Conservation (phyloP, 2,888 invertebrate genomes). For the Pseudoips prasinana region DNA sequence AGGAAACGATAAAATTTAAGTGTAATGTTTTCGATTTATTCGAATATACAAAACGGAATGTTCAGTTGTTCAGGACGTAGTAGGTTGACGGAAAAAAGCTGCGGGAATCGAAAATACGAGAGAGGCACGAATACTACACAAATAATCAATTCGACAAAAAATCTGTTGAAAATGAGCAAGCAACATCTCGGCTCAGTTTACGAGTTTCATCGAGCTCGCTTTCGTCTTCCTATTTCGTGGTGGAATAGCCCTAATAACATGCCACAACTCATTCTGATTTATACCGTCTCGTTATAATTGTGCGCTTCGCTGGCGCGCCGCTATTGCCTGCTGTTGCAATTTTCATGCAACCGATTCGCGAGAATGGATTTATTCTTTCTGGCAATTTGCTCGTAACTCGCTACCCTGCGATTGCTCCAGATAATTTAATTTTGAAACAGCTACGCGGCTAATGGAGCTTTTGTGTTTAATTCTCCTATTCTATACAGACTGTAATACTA, state of each 20-base stretch:
- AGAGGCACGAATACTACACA: slow-evolving; percentile 11
- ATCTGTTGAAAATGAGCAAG: slow-evolving; percentile 43
- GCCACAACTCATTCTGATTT: slow-evolving; percentile 82
- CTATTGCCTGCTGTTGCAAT: slow-evolving; percentile 75
- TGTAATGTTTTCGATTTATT: slow-evolving; percentile 39
- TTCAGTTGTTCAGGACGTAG: slow-evolving; percentile 21
- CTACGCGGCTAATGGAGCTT: slow-evolving; percentile 52
- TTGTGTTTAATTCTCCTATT: slow-evolving; percentile 47
- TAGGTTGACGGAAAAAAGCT: slow-evolving; percentile 13
- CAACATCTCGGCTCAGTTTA: slow-evolving; percentile 50
- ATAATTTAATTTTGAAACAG: slow-evolving; percentile 61
- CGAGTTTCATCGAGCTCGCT: slow-evolving; percentile 61
- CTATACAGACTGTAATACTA: slow-evolving; percentile 32
- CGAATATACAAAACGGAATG: slow-evolving; percentile 34
- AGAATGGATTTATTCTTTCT: slow-evolving; percentile 75
- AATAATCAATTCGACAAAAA: slow-evolving; percentile 37
- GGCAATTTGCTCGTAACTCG: slow-evolving; percentile 66
- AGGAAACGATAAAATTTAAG: slow-evolving; percentile 41
- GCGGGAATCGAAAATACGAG: slow-evolving; percentile 36
- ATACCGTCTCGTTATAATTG: slow-evolving; percentile 81
- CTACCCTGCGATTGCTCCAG: slow-evolving; percentile 52
- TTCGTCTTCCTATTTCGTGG: slow-evolving; percentile 69
- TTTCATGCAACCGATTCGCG: slow-evolving; percentile 75
- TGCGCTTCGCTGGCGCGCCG: slow-evolving; percentile 73
- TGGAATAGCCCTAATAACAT: slow-evolving; percentile 78